phyloP scores from a whole-genome alignment of 2,113 vertebrate genomes.

The Dicerorhinus sumatrensis region DNA sequence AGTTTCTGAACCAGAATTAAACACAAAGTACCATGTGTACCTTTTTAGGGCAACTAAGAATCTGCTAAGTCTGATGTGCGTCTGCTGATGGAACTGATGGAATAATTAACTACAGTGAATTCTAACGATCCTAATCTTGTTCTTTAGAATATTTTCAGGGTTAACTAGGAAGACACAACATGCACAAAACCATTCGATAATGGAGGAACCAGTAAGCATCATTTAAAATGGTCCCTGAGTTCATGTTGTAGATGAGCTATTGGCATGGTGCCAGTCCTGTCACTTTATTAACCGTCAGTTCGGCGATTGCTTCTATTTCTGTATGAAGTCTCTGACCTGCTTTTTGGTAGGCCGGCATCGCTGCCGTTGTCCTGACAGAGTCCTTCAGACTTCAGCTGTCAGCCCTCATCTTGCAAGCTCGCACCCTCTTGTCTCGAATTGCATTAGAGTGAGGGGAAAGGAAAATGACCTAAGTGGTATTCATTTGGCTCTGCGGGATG shows the following conservation, averaged over 20 bases:
- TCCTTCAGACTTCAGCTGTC: slow-evolving; percentile 66
- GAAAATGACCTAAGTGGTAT: slow-evolving; percentile 47
- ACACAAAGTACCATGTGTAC: not conserved
- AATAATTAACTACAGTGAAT: not conserved
- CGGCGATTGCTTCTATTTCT: slow-evolving; percentile 61
- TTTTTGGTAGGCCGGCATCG: slow-evolving; percentile 29
- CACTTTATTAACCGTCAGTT: slow-evolving; percentile 15
- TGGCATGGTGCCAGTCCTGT: slow-evolving; percentile 19
- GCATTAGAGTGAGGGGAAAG: not conserved
- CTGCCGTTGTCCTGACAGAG: slow-evolving; percentile 66
- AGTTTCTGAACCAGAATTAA: slow-evolving; percentile 18
- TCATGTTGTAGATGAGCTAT: not conserved
- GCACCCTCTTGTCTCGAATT: slow-evolving; percentile 61
- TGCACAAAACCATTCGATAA: not conserved
- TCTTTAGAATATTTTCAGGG: not conserved
- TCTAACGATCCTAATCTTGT: not conserved
- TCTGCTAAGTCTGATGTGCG: not conserved
- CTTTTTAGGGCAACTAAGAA: not conserved
- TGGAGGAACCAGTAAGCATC: not conserved
- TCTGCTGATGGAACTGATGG: not conserved
- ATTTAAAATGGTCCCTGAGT: not conserved
- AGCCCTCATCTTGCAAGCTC: slow-evolving; percentile 43
- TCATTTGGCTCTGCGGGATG: not conserved
- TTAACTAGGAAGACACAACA: not conserved
- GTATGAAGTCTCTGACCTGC: slow-evolving; percentile 68